These are phyloP conservation scores for Glossophaga mutica DNA, from an alignment of 2,797 vertebrate genomes.

Conservation along the genomic window DNA sequence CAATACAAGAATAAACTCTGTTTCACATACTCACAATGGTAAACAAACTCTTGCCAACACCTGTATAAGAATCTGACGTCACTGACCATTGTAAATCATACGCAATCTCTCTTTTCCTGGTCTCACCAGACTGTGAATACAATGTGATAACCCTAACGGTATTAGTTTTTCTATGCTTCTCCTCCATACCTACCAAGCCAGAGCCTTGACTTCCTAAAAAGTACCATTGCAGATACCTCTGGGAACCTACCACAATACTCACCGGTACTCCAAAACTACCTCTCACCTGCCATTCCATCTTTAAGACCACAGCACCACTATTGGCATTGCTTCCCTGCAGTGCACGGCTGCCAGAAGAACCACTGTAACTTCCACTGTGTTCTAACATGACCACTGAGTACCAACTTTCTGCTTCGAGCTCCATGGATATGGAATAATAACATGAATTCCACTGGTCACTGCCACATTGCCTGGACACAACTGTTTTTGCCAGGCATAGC, in stretches of 20 bases:
- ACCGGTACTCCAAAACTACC: neutral
- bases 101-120: neutral
- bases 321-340: neutral
- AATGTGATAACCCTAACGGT: neutral
- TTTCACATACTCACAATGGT: neutral
- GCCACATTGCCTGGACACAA: neutral
- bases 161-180: neutral
- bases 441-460: neutral
- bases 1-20: neutral
- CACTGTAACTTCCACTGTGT: accelerated
- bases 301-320: neutral
- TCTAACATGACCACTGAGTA: neutral
- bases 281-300: neutral
- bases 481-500: neutral
- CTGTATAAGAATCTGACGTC: neutral
- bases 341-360: neutral
- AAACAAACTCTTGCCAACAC: neutral
- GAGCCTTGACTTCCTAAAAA: neutral
- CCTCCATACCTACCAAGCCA: neutral
- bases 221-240: neutral
- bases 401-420: neutral
- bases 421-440: neutral
- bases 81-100: neutral
- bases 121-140: neutral
- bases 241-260: neutral